Conservation (phyloP, 30 jellyfish, hydroid and myxozoan genomes). For the Morbakka virulenta region DNA sequence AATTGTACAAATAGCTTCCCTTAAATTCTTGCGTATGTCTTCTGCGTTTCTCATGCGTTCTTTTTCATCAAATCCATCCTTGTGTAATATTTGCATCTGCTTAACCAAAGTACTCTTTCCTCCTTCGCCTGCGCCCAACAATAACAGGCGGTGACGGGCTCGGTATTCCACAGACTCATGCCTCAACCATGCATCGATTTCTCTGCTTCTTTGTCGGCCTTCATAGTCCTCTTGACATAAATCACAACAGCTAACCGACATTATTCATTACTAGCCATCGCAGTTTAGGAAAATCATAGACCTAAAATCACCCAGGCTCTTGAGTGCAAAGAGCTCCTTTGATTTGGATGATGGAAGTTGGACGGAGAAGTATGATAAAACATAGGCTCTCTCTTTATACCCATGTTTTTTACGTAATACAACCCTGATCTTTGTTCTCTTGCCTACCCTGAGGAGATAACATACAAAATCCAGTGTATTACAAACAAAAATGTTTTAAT, state of each 20-base stretch:
- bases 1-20: slow-evolving; percentile 74
- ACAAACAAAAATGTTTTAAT: too few relatives aligned
- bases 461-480: too few relatives aligned
- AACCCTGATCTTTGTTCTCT: too few relatives aligned
- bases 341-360: too few relatives aligned
- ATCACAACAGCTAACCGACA: slow-evolving; percentile 47
- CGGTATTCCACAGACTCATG: slow-evolving; percentile 44
- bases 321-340: too few relatives aligned
- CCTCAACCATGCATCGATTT: slow-evolving; percentile 58
- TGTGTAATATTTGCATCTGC: slow-evolving; percentile 88
- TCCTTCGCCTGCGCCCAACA: slow-evolving; percentile 96
- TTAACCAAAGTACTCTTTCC: slow-evolving; percentile 90
- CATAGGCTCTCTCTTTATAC: too few relatives aligned
- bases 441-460: too few relatives aligned
- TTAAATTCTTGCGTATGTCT: slow-evolving; percentile 54
- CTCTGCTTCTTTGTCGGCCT: slow-evolving; percentile 47
- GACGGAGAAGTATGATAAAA: too few relatives aligned
- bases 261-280: too few relatives aligned
- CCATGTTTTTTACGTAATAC: too few relatives aligned
- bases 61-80: slow-evolving; percentile 73
- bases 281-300: too few relatives aligned
- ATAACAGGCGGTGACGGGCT: slow-evolving; percentile 66
- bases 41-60: slow-evolving; percentile 60
- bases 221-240: slow-evolving; percentile 31
- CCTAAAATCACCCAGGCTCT: too few relatives aligned